These are phyloP conservation scores for Meandrina meandrites DNA, from an alignment of 92 coral and sea anemone genomes.

Conservation along the genomic window DNA sequence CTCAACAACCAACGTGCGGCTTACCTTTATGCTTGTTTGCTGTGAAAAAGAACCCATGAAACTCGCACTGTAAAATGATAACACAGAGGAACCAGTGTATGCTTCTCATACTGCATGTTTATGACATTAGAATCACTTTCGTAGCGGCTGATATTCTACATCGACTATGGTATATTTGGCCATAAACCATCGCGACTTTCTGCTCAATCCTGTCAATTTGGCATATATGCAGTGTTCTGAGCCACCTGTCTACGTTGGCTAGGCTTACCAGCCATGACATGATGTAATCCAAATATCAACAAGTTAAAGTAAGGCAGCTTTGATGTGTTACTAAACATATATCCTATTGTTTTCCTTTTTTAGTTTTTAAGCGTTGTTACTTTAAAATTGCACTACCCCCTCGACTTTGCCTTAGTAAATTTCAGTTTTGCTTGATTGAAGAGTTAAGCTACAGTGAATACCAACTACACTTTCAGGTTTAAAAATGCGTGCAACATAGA, in stretches of 20 bases:
- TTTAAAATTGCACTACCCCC: background rate
- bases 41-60: slow-evolving; percentile 4
- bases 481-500: background rate
- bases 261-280: slow-evolving; percentile 17
- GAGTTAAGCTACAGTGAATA: background rate
- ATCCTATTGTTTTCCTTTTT: background rate
- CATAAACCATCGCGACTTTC: background rate
- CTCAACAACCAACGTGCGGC: background rate
- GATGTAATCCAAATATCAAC: slow-evolving; percentile 29
- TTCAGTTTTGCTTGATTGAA: background rate
- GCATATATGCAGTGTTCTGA: background rate
- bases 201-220: background rate
- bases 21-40: slow-evolving; percentile 20
- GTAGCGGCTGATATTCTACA: background rate
- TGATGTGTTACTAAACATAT: background rate
- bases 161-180: background rate
- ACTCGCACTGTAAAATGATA: background rate
- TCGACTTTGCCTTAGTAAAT: background rate
- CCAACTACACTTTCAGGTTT: background rate
- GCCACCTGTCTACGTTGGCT: slow-evolving; percentile 17
- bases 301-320: background rate
- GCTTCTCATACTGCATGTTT: slow-evolving; percentile 42
- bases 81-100: background rate
- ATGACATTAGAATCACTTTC: slow-evolving; percentile 5
- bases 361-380: too few relatives aligned